A percentile compares a stretch with the other conserved stretches of the same genome.
phyloP scores from a whole-genome alignment of 2,888 invertebrate species.

The Drosophila borborema region DNA sequence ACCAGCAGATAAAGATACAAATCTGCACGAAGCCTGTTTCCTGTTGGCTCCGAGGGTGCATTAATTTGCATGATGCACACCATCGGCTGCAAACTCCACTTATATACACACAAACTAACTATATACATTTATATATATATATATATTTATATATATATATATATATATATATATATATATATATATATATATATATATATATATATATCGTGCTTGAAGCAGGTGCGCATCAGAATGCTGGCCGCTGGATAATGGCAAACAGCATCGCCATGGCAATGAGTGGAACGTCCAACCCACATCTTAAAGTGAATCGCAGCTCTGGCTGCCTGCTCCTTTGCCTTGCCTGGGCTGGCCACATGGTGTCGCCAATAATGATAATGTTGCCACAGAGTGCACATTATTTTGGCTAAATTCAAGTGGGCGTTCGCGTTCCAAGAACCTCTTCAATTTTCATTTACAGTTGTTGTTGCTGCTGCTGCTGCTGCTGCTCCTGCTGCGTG shows the following conservation, averaged over 20 bases:
- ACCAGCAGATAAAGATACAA: conserved; percentile 76
- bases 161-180: conserved; percentile 5
- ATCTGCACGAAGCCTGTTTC: conserved; percentile 80
- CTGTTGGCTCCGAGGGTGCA: conserved; percentile 80
- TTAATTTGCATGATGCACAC: conserved; percentile 81
- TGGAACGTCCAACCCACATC: conserved; percentile 61
- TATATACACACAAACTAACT: conserved; percentile 13
- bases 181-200: neutral
- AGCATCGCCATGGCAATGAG: conserved; percentile 49
- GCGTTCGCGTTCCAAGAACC: conserved; percentile 73
- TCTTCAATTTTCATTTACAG: conserved; percentile 72
- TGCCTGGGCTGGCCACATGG: conserved; percentile 35
- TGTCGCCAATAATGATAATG: conserved; percentile 68
- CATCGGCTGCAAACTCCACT: conserved; percentile 57
- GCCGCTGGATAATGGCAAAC: conserved; percentile 64
- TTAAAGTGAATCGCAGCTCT: conserved; percentile 63
- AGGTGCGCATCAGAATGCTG: conserved; percentile 54
- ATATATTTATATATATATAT: conserved; percentile 1
- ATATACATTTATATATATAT: neutral
- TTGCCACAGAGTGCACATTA: conserved; percentile 49
- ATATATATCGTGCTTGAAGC: conserved; percentile 41
- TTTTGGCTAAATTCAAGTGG: conserved; percentile 64
- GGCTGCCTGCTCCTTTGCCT: conserved; percentile 2
- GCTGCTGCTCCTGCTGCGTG: conserved; percentile 11
- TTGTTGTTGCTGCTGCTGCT: conserved; percentile 31